phyloP scores from a whole-genome alignment of 2,113 vertebrate species.

The Probosciger aterrimus region DNA sequence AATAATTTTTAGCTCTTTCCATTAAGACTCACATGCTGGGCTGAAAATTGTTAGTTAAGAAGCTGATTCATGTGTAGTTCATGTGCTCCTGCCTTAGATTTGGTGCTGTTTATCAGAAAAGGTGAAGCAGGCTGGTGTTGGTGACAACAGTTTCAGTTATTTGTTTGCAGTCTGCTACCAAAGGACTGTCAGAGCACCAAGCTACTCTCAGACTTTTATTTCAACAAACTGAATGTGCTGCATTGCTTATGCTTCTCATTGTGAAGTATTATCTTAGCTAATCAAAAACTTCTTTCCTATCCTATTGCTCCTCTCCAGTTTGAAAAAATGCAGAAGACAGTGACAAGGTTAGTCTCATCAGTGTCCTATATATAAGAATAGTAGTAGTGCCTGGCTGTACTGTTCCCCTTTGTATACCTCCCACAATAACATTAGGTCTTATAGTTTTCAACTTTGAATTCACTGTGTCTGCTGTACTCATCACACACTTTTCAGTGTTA shows the following conservation, averaged over 20 bases:
- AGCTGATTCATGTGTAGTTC: neutral
- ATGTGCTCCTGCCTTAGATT: neutral
- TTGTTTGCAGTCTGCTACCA: neutral
- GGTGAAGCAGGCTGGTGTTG: neutral
- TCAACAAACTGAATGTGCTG: neutral
- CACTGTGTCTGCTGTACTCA: neutral
- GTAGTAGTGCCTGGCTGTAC: neutral
- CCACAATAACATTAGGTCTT: neutral
- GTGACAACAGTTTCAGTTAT: neutral
- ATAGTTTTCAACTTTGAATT: neutral
- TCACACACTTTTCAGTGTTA: neutral
- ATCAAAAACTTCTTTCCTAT: neutral
- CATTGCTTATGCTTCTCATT: neutral
- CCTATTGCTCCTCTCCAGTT: neutral
- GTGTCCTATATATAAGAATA: neutral
- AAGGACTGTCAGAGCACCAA: neutral
- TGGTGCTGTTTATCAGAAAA: neutral
- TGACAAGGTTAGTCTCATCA: neutral
- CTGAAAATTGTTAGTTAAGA: neutral
- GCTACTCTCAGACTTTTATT: neutral
- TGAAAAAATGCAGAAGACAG: neutral
- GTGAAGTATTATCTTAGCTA: neutral
- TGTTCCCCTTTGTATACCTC: neutral
- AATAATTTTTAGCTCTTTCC: neutral
- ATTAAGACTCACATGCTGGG: neutral